A percentile compares a stretch with the other conserved stretches of the same genome.
phyloP scores from a whole-genome alignment of 2,888 invertebrate genomes.

The Capitulum mitella region DNA sequence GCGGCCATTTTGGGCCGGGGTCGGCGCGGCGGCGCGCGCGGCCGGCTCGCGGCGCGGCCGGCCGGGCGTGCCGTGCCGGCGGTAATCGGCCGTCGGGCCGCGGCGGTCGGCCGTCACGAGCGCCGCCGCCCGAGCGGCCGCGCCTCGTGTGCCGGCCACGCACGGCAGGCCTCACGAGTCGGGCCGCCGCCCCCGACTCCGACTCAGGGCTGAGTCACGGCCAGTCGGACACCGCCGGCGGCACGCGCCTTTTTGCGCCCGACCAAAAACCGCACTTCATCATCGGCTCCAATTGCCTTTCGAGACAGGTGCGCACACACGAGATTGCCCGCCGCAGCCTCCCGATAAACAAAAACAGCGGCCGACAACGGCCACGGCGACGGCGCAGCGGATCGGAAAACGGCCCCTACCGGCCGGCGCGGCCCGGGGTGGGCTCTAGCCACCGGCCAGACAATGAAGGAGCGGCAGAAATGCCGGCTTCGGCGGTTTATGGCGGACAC shows the following conservation, averaged over 20 bases:
- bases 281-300: slow-evolving; percentile 18
- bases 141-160: background rate
- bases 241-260: background rate
- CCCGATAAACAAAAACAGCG: slow-evolving; percentile 20
- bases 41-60: background rate
- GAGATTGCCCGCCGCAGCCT: slow-evolving; percentile 13
- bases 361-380: background rate
- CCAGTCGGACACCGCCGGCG: background rate
- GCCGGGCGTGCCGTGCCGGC: background rate
- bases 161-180: background rate
- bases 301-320: slow-evolving; percentile 24
- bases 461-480: too few relatives aligned
- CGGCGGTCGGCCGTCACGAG: background rate
- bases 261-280: slow-evolving; percentile 14
- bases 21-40: background rate
- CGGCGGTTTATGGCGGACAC: too few relatives aligned
- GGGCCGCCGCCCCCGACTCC: background rate
- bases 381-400: background rate
- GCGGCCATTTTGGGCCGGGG: slow-evolving; percentile 15
- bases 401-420: background rate
- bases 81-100: background rate
- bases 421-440: background rate
- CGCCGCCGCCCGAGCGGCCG: background rate
- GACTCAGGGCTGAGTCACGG: background rate
- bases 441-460: background rate